These are phyloP conservation scores for Acrocyrtus sp. DNA, from an alignment of 2,888 invertebrate genomes.

Conservation along the genomic window DNA sequence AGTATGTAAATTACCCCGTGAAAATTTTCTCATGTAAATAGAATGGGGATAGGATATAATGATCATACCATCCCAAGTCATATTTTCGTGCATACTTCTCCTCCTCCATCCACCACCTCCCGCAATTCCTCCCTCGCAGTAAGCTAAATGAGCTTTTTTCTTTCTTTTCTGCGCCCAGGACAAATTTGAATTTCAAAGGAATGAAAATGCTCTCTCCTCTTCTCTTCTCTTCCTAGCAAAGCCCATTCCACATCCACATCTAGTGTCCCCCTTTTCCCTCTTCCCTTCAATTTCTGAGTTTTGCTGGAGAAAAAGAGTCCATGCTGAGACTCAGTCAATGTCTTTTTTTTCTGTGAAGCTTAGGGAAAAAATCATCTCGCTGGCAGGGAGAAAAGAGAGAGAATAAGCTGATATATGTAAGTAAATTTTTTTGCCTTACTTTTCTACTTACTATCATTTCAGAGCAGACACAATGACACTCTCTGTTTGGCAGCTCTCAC, in stretches of 20 bases:
- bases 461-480: slow-evolving; percentile 35
- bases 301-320: background rate
- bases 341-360: too few species aligned
- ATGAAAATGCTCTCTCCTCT: slow-evolving; percentile 1
- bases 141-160: too few species aligned
- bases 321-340: slow-evolving; percentile 31
- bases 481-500: too few species aligned
- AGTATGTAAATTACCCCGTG: background rate
- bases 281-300: too few species aligned
- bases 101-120: too few species aligned
- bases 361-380: too few species aligned
- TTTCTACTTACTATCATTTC: slow-evolving; percentile 30
- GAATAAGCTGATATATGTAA: slow-evolving; percentile 27
- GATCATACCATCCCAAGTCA: too few species aligned
- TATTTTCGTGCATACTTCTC: too few species aligned
- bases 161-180: too few species aligned
- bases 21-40: background rate
- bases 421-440: slow-evolving; percentile 31
- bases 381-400: too few species aligned
- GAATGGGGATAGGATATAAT: background rate
- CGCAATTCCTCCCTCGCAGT: too few species aligned
- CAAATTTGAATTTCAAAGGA: slow-evolving; percentile 63
- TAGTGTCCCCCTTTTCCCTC: slow-evolving; percentile 2
- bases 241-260: too few species aligned
- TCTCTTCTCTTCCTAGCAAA: slow-evolving; percentile 7